A percentile compares a stretch with the other conserved stretches of the same genome.
Evolutionary conservation across 37 sponge, comb jelly and placozoan species (phyloP).

Genomic region (Cliona cf. orientalis): DNA sequence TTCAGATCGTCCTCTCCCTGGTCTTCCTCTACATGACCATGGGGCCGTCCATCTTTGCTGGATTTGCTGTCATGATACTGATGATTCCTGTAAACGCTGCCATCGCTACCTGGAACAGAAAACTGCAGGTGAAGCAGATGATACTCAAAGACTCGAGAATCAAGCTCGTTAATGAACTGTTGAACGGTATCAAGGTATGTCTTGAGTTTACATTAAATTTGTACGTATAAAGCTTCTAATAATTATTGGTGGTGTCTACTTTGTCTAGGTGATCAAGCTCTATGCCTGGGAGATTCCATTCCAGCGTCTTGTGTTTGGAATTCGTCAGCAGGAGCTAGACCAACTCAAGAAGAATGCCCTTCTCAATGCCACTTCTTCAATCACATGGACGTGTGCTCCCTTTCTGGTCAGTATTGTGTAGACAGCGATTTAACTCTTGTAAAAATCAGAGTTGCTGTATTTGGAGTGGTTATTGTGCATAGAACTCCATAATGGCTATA

Average conservation of each 20-base stretch:
- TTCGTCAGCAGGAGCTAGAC: conserved; percentile 75
- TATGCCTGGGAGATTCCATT: conserved; percentile 97
- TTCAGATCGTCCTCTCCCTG: conserved; percentile 85
- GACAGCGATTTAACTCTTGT: neutral
- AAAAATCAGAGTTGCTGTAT: too few species aligned
- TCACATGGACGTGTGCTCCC: conserved; percentile 95
- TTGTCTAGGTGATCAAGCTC: conserved; percentile 89
- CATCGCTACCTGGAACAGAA: conserved; percentile 46
- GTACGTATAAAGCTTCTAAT: neutral
- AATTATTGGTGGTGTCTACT: neutral
- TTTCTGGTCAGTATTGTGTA: conserved; percentile 87
- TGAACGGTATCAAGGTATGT: conserved; percentile 91
- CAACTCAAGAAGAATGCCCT: conserved; percentile 60
- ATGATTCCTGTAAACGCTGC: conserved; percentile 85
- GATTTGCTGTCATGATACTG: conserved; percentile 88
- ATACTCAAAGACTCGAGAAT: conserved; percentile 77
- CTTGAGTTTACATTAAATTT: too few species aligned
- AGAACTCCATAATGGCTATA: too few species aligned
- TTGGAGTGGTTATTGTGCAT: too few species aligned
- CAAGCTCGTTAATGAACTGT: conserved; percentile 84
- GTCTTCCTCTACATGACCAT: conserved; percentile 85
- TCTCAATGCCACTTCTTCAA: conserved; percentile 71
- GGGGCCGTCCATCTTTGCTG: conserved; percentile 92
- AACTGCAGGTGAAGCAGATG: conserved; percentile 79
- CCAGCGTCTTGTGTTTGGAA: conserved; percentile 58